These are phyloP conservation scores for Sisyra terminalis DNA, from an alignment of 2,888 invertebrate species.

Conservation along the genomic window DNA sequence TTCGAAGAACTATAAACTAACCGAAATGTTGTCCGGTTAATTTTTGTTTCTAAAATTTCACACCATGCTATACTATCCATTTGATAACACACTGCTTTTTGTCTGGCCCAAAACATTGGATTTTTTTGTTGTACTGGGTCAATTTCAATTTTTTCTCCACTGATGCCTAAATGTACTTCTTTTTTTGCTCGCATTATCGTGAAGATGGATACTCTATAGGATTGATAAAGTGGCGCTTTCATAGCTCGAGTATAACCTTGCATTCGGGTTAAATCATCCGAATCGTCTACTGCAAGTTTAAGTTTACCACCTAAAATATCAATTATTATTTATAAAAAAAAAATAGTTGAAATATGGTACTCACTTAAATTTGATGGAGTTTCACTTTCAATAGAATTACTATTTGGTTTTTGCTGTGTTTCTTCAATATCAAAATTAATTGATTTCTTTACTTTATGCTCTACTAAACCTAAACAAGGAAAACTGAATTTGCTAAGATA, in stretches of 20 bases:
- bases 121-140: constrained; percentile 60
- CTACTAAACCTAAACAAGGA: constrained; percentile 72
- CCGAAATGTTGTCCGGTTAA: constrained; percentile 54
- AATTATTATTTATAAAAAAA: too few relatives aligned
- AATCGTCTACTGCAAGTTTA: constrained; percentile 13
- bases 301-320: neutral
- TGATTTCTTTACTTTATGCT: constrained; percentile 37
- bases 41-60: constrained; percentile 62
- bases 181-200: constrained; percentile 68
- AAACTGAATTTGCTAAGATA: constrained; percentile 89
- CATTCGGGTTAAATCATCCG: constrained; percentile 44
- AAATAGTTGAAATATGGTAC: too few relatives aligned
- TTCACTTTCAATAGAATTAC: constrained; percentile 11
- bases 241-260: constrained; percentile 60
- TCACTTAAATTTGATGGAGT: neutral
- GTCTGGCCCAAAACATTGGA: constrained; percentile 47
- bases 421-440: constrained; percentile 21
- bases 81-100: constrained; percentile 68
- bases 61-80: constrained; percentile 81
- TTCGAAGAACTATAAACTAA: constrained; percentile 41
- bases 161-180: constrained; percentile 73
- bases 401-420: constrained; percentile 8
- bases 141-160: constrained; percentile 82
- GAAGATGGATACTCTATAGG: constrained; percentile 59
- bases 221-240: constrained; percentile 76